A percentile compares a stretch with the other conserved stretches of the same genome.
Conservation (phyloP, 2,888 invertebrate genomes). For the Drosophila mayaguana region DNA sequence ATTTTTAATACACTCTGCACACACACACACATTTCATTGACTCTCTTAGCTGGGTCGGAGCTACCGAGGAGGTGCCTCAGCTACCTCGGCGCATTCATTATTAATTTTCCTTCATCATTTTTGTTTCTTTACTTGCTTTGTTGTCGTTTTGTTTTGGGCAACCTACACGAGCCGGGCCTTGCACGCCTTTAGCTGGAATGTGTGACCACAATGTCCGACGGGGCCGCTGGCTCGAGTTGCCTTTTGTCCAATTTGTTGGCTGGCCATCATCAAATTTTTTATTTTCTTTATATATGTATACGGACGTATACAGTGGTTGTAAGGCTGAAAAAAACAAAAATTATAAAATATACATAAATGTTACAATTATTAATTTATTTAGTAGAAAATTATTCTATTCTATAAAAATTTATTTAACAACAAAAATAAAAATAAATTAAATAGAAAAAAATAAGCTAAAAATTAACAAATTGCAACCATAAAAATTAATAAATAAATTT, state of each 20-base stretch:
- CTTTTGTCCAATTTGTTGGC: constrained; percentile 44
- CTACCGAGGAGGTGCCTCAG: background rate
- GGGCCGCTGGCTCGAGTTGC: constrained; percentile 6
- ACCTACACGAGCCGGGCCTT: constrained; percentile 9
- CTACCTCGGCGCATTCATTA: constrained; percentile 29
- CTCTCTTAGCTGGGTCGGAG: constrained; percentile 26
- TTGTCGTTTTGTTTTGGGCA: constrained; percentile 15
- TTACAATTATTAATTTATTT: too few relatives aligned
- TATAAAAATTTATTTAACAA: too few relatives aligned
- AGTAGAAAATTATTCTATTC: too few relatives aligned
- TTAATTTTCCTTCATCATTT: constrained; percentile 22
- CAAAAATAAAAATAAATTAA: too few relatives aligned
- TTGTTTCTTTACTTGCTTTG: background rate
- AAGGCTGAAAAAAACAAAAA: background rate
- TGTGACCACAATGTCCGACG: constrained; percentile 32
- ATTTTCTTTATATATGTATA: constrained; percentile 25
- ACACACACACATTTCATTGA: constrained; percentile 47
- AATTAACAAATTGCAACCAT: too few relatives aligned
- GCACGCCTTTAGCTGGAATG: constrained; percentile 55
- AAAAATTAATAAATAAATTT: too few relatives aligned
- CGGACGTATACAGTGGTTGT: background rate
- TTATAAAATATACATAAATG: background rate
- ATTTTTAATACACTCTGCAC: constrained; percentile 56
- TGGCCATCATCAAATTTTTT: constrained; percentile 59
- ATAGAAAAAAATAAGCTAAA: too few relatives aligned